Evolutionary conservation across 2,113 vertebrate genomes (phyloP).

Genomic region (Neotragus pygmaeus): DNA sequence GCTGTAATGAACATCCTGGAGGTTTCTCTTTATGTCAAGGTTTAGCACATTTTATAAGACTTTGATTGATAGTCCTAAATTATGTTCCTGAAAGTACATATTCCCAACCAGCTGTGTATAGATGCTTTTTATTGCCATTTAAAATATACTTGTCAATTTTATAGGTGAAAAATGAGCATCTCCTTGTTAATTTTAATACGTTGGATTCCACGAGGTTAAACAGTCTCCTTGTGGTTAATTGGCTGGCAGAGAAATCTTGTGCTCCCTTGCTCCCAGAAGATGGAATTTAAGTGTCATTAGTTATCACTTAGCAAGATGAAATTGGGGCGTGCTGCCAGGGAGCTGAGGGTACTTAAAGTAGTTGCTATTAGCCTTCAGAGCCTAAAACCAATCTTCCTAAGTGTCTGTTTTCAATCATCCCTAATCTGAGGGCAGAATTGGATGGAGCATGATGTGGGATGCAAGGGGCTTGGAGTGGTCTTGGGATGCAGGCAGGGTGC

Average conservation of each 20-base stretch:
- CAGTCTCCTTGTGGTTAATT: neutral
- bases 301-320: slow-evolving; percentile 32
- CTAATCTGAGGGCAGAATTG: neutral
- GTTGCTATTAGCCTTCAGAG: neutral
- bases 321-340: neutral
- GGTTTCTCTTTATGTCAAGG: neutral
- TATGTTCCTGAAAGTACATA: neutral
- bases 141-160: slow-evolving; percentile 18
- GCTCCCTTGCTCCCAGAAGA: neutral
- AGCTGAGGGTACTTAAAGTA: neutral
- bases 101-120: neutral
- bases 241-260: neutral
- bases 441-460: neutral
- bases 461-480: neutral
- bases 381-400: slow-evolving; percentile 30
- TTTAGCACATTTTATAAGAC: neutral
- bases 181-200: slow-evolving; percentile 33
- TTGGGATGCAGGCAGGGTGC: neutral
- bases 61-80: neutral
- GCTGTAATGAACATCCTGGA: neutral
- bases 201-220: neutral
- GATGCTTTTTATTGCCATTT: neutral
- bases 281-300: neutral
- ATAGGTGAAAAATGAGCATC: neutral
- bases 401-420: slow-evolving; percentile 27